Evolutionary conservation across 2,888 invertebrate species (phyloP).

Genomic region (Yponomeuta plumbellus): DNA sequence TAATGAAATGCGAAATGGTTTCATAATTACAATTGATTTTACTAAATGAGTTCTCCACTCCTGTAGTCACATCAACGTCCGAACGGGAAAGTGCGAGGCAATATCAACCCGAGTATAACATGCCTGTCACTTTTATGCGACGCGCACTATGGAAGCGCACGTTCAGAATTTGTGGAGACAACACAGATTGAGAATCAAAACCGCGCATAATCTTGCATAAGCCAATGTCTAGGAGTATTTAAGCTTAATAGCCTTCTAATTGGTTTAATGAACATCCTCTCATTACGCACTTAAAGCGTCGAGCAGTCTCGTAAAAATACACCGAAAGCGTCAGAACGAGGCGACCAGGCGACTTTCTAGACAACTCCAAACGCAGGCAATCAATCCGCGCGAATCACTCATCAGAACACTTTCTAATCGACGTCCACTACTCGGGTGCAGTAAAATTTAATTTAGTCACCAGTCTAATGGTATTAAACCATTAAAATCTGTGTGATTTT

Average conservation of each 20-base stretch:
- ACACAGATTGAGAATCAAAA: too few relatives aligned
- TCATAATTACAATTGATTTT: too few relatives aligned
- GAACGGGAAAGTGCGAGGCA: too few relatives aligned
- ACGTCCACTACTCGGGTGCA: conserved; percentile 44
- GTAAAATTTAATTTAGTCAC: conserved; percentile 39
- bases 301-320: conserved; percentile 51
- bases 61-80: too few relatives aligned
- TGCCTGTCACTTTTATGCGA: too few relatives aligned
- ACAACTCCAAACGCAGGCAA: conserved; percentile 59
- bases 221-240: neutral
- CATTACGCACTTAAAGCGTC: conserved; percentile 43
- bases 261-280: conserved; percentile 43
- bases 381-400: conserved; percentile 69
- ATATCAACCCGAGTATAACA: too few relatives aligned
- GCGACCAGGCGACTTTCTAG: conserved; percentile 63
- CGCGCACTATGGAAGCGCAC: too few relatives aligned
- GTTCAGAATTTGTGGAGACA: too few relatives aligned
- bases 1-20: too few relatives aligned
- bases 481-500: too few relatives aligned
- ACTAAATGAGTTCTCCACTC: too few relatives aligned
- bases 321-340: conserved; percentile 37
- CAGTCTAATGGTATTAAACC: too few relatives aligned
- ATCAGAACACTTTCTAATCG: conserved; percentile 73
- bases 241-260: conserved; percentile 17
- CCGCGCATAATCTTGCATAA: neutral